Conservation (phyloP, 2,113 vertebrate species). For the Ahaetulla prasina region DNA sequence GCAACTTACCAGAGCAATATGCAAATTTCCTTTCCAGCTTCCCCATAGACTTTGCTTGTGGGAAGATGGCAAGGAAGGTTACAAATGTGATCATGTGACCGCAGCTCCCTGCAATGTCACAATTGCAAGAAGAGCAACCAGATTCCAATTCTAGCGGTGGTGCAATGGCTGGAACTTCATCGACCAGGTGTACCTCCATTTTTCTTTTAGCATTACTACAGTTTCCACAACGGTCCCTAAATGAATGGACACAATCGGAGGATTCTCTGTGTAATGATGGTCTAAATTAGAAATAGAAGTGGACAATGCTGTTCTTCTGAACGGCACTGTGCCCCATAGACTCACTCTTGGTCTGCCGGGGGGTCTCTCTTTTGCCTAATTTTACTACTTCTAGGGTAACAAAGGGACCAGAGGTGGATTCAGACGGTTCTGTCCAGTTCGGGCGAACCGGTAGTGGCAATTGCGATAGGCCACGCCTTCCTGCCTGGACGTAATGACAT, state of each 20-base stretch:
- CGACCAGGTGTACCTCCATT: neutral
- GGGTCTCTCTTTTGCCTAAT: neutral
- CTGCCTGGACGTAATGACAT: too few species aligned
- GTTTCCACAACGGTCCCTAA: neutral
- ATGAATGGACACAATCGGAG: neutral
- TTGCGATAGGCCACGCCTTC: too few species aligned
- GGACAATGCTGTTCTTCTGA: neutral
- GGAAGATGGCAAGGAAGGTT: neutral
- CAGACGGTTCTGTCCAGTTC: too few species aligned
- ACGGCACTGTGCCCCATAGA: neutral
- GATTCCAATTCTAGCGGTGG: neutral
- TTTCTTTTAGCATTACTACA: neutral
- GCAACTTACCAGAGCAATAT: neutral
- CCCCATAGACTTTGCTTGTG: too few species aligned
- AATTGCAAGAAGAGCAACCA: neutral
- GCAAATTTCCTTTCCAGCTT: neutral
- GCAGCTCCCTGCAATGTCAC: neutral
- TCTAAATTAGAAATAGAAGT: neutral
- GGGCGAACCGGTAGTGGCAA: too few species aligned
- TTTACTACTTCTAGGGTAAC: neutral
- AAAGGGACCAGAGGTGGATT: neutral
- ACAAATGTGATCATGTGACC: neutral
- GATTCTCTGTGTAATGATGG: neutral
- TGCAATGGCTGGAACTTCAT: neutral
- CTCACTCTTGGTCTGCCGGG: neutral